Evolutionary conservation across 2,888 invertebrate genomes (phyloP).

Genomic region (Sesamia inferens): DNA sequence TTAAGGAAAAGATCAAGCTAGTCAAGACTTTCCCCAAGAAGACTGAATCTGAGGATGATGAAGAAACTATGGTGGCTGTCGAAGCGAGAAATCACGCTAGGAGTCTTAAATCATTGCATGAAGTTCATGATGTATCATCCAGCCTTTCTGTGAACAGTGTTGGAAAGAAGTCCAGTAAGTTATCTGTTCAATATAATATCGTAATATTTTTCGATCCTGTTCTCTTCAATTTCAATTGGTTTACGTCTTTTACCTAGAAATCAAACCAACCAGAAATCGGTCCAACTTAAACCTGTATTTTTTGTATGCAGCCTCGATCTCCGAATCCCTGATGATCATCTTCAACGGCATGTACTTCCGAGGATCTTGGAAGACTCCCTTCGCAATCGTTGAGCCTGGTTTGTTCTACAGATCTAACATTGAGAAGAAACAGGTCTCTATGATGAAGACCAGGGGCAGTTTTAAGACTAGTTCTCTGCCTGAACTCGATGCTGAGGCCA

Average conservation of each 20-base stretch:
- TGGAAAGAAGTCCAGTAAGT: slow-evolving; percentile 87
- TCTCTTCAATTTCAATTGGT: background rate
- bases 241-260: background rate
- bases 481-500: slow-evolving; percentile 91
- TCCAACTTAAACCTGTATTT: background rate
- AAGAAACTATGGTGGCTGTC: slow-evolving; percentile 91
- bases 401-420: slow-evolving; percentile 91
- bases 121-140: slow-evolving; percentile 89
- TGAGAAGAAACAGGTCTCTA: slow-evolving; percentile 90
- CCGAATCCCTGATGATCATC: slow-evolving; percentile 91
- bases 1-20: slow-evolving; percentile 89
- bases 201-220: too few relatives aligned
- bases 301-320: slow-evolving; percentile 73
- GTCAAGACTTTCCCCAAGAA: slow-evolving; percentile 88
- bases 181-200: background rate
- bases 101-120: slow-evolving; percentile 80
- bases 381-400: slow-evolving; percentile 88
- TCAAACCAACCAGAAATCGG: background rate
- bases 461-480: slow-evolving; percentile 91
- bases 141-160: slow-evolving; percentile 91
- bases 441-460: slow-evolving; percentile 92
- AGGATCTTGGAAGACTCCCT: slow-evolving; percentile 93
- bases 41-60: slow-evolving; percentile 86
- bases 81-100: slow-evolving; percentile 88
- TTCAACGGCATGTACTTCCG: slow-evolving; percentile 95